phyloP scores from a whole-genome alignment of 2,888 invertebrate genomes.

The Glaucopsyche alexis region DNA sequence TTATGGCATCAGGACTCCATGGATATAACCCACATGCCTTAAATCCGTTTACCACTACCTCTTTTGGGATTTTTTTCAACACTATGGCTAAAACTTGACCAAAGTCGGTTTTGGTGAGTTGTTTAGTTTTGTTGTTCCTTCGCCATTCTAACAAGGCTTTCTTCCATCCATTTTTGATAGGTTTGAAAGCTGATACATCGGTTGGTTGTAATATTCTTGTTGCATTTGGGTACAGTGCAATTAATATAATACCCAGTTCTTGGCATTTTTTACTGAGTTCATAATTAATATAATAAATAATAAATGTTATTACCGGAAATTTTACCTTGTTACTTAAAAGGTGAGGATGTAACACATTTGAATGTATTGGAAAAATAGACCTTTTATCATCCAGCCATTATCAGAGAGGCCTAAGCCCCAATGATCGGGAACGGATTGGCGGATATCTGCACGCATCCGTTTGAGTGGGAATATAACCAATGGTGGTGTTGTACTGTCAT shows the following conservation, averaged over 20 bases:
- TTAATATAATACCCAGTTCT: background rate
- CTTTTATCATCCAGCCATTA: conserved; percentile 36
- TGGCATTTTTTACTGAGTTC: conserved; percentile 1
- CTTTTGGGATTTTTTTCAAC: background rate
- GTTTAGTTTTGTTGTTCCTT: background rate
- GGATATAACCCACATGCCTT: conserved; percentile 4
- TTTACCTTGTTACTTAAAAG: background rate
- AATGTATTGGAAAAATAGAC: conserved; percentile 37
- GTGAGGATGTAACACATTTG: background rate
- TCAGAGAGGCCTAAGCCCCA: conserved; percentile 32
- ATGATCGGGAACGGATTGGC: background rate
- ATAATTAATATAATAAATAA: conserved; percentile 14
- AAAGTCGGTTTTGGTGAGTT: background rate
- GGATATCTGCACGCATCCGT: background rate
- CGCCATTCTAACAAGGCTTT: background rate
- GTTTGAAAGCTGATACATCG: background rate
- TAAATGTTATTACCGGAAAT: conserved; percentile 4
- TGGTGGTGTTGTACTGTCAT: background rate
- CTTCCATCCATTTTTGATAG: background rate
- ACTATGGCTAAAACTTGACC: conserved; percentile 3
- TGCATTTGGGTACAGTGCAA: conserved; percentile 13
- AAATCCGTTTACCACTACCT: conserved; percentile 12
- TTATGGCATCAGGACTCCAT: background rate
- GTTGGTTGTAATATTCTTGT: conserved; percentile 1
- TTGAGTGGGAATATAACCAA: conserved; percentile 5